A percentile compares a stretch with the other conserved stretches of the same genome.
These are phyloP conservation scores for Camarhynchus parvulus DNA, from an alignment of 2,113 vertebrate species.

Conservation along the genomic window DNA sequence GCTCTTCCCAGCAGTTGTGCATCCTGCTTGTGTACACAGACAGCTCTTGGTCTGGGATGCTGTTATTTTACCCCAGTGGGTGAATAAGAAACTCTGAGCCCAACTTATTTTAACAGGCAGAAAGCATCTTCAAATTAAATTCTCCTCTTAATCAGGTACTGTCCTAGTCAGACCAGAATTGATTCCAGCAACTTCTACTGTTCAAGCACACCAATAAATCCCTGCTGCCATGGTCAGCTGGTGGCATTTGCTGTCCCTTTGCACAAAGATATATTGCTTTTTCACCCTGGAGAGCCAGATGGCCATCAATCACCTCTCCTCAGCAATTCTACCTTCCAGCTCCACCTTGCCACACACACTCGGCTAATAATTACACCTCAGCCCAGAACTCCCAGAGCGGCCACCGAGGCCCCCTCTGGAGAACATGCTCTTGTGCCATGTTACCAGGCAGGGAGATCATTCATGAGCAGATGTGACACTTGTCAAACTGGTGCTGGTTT, in stretches of 20 bases:
- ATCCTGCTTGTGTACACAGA: background rate
- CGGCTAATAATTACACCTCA: conserved; percentile 1
- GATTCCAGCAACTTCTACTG: background rate
- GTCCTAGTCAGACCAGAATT: background rate
- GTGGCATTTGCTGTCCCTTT: background rate
- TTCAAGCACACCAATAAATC: conserved; percentile 7
- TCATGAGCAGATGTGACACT: background rate
- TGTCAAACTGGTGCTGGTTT: background rate
- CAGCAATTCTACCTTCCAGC: accelerated
- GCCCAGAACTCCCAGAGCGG: background rate
- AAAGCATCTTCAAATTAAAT: background rate
- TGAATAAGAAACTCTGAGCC: background rate
- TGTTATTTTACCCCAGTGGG: background rate
- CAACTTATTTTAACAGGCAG: background rate
- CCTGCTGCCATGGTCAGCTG: background rate
- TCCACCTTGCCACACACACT: background rate
- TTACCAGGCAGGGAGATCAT: background rate
- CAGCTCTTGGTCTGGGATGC: background rate
- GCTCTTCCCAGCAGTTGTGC: background rate
- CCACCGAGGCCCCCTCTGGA: background rate
- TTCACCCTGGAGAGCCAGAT: background rate
- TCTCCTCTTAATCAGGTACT: background rate
- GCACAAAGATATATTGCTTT: conserved; percentile 27
- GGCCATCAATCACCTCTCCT: conserved; percentile 22
- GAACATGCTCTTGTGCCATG: background rate